Base-by-base conservation (phyloP, 2,113 vertebrate genomes). In the Petroica traversi region DNA sequence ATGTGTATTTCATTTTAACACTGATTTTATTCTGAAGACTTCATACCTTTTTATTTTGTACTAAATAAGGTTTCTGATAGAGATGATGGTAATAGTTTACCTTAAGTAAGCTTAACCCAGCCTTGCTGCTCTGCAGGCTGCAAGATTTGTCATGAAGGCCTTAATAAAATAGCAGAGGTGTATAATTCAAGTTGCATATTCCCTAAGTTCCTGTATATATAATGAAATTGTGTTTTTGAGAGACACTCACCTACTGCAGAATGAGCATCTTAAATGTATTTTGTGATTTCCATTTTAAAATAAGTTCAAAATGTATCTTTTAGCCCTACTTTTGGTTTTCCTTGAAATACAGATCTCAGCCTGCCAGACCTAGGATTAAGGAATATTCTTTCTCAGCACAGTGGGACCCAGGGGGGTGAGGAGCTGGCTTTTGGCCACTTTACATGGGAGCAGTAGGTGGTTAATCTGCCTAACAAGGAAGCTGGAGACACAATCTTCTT, bases 381-480 rank as follows among this genome's bases (percentile, higher is more conserved):
- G 71, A 72, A 34, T 80, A 46, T 49, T 86, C 43, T 88, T 79
- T 62, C 41, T 66, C 61, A 72, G 29, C 79, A 54, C 85, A 88
- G 85, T 66, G 80, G 79, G 79, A 85, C 75, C 78, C 24, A 20
- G 1, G 54, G 45, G 74, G 76, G 45, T 69, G 71, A 94, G 88
- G 64, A 93, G 67, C 41, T 95, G 81, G 45, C 81, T 89, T 87
- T 88, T 94, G 95, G 57, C 85, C 85, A 79, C 93, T 93, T 82
- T 36, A 68, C 2, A 4, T 29, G 72, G 54, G 88, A 97, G 92
- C 95, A 91, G 95, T 93, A 89, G 92, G 96, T 85, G 93, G 88
- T 92, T 97, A 96, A 96, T 96, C 96, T 95, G 85, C 83, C 88
- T 80, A 95, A 97, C 85, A 88, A 94, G 92, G 85, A 74, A 85